Evolutionary conservation across 2,888 invertebrate species (phyloP), one percentile per base, ranked within the genome.

Genomic region (Ophion obscuratus): DNA sequence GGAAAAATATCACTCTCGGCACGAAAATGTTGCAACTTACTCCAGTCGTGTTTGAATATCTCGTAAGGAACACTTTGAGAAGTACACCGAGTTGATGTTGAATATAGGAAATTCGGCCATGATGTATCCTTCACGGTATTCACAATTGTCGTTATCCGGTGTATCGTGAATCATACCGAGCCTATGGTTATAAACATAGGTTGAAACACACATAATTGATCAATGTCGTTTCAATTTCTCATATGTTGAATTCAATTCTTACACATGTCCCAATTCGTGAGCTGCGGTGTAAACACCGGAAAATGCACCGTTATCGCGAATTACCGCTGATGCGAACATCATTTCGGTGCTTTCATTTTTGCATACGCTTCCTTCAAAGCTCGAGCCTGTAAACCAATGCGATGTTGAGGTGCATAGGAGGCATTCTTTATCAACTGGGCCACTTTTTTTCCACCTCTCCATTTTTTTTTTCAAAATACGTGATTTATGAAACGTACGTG

Each of bases 181-280:
- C 53, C 53, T 53, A 17, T 17, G 17, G 14, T 14, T 5, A 53
- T 14, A 14, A 70, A 70, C 0, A 44, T 53, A 17, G 17, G 17
- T 53, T 53, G 14, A 17, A 53, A 4, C 40, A 4, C 53, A 5
- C 53, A 53, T 2, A 14, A 14, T 17, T 5, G 14, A 17, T 4
- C 17, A 17, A 53, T 17, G 4, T 53, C 40, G 6, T 17, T 17
- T n/a, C n/a, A 53, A 17, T 53, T 17, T 17, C 53, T 53, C 53
- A 17, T 14, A 5, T 17, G 53, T 3, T 53, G 5, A 53, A 53
- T 17, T 17, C 1, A 36, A 78, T 10, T 47, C 75, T 81, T 44
- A 84, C 86, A 70, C 10, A 40, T 87, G 86, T 24, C 81, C 86
- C 20, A 87, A 24, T 76, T 87, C 86, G 59, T 87, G 86, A 44